Percentiles rank a stretch among this genome's conserved stretches.
These are phyloP conservation scores for Sternotherus odoratus DNA, from an alignment of 2,797 vertebrate species.

Conservation along the genomic window DNA sequence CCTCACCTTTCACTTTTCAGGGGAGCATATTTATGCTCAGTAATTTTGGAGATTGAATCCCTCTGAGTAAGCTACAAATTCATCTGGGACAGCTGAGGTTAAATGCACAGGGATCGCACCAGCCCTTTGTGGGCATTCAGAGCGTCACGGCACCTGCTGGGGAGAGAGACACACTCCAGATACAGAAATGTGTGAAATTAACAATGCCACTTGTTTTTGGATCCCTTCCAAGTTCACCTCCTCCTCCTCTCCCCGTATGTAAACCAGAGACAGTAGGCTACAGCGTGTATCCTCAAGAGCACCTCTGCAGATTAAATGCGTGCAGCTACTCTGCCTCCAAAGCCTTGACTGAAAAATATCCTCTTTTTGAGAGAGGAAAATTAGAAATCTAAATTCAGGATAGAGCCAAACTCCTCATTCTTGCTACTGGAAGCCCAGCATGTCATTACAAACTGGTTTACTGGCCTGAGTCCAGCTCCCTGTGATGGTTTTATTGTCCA, in stretches of 20 bases:
- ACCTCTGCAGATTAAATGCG: slow-evolving; percentile 77
- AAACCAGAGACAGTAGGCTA: slow-evolving; percentile 54
- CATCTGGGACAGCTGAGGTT: not conserved
- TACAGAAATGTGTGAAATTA: slow-evolving; percentile 74
- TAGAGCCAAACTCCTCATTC: slow-evolving; percentile 55
- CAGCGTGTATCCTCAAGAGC: slow-evolving; percentile 63
- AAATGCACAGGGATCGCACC: slow-evolving; percentile 19
- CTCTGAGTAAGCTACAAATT: slow-evolving; percentile 57
- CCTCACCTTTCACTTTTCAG: slow-evolving; percentile 4
- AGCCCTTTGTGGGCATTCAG: not conserved
- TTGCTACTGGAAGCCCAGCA: slow-evolving; percentile 26
- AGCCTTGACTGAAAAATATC: slow-evolving; percentile 69
- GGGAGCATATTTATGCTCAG: slow-evolving; percentile 56
- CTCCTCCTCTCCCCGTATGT: slow-evolving; percentile 63
- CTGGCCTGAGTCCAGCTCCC: slow-evolving; percentile 33
- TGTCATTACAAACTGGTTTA: slow-evolving; percentile 61
- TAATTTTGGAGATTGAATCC: slow-evolving; percentile 27
- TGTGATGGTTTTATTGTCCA: slow-evolving; percentile 11
- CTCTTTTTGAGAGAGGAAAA: slow-evolving; percentile 69
- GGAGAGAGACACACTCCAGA: slow-evolving; percentile 57
- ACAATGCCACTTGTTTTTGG: slow-evolving; percentile 67
- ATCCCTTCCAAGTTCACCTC: slow-evolving; percentile 70
- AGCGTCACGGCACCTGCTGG: slow-evolving; percentile 52
- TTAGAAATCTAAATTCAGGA: slow-evolving; percentile 76
- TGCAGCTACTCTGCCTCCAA: slow-evolving; percentile 51